phyloP scores from a whole-genome alignment of 2,113 vertebrate genomes.

The Menura novaehollandiae region DNA sequence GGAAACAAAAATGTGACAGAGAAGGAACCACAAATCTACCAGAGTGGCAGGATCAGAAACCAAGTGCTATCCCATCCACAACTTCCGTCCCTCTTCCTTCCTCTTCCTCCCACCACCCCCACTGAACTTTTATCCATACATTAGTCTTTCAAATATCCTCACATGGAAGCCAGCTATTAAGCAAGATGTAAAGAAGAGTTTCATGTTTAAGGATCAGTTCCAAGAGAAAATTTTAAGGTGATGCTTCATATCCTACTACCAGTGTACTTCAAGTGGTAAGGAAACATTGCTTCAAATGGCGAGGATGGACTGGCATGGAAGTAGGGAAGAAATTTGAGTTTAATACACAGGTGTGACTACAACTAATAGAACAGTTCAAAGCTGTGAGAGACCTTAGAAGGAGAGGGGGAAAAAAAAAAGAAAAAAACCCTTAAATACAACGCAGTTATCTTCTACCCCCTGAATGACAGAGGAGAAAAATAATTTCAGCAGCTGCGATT shows the following conservation, averaged over 20 bases:
- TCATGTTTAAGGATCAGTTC: background rate
- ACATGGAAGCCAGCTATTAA: background rate
- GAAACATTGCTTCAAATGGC: background rate
- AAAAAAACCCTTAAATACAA: background rate
- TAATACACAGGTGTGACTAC: background rate
- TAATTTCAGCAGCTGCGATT: background rate
- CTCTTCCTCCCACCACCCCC: background rate
- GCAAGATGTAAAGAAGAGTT: background rate
- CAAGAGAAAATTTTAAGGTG: background rate
- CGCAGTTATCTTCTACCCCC: background rate
- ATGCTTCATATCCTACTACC: background rate
- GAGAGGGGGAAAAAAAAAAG: rapidly evolving
- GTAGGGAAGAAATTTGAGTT: background rate
- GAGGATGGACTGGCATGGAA: background rate
- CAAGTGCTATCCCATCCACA: background rate
- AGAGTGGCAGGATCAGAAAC: background rate
- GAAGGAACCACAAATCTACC: background rate
- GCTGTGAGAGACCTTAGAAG: background rate
- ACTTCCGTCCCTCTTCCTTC: background rate
- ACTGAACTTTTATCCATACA: background rate
- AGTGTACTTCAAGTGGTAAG: background rate
- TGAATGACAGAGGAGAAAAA: background rate
- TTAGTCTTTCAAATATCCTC: background rate
- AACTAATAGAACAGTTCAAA: background rate
- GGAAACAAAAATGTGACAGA: background rate